A percentile compares a stretch with the other conserved stretches of the same genome.
Conservation (phyloP, 1,140 invertebrate species). For the Zaprionus lachaisei region DNA sequence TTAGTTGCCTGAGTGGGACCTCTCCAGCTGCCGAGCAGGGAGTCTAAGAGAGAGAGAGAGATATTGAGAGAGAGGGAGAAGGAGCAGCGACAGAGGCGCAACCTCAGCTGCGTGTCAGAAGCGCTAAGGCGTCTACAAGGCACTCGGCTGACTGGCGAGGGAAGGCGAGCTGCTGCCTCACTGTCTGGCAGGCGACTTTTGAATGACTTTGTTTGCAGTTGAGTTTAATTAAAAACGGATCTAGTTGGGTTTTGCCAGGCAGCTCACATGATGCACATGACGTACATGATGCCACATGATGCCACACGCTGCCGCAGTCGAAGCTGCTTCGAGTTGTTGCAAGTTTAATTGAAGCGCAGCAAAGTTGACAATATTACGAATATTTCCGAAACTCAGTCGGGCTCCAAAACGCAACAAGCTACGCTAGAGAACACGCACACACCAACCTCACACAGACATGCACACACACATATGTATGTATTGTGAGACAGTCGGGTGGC, state of each 20-base stretch:
- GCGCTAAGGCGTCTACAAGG: slow-evolving; percentile 40
- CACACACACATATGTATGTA: not conserved
- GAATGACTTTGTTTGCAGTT: slow-evolving; percentile 79
- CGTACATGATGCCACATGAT: slow-evolving; percentile 34
- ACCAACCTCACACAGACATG: no score
- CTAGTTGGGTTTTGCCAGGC: slow-evolving; percentile 64
- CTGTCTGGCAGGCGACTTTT: slow-evolving; percentile 18
- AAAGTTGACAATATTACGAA: slow-evolving; percentile 45
- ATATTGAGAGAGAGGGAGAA: slow-evolving; percentile 1
- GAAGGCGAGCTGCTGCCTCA: not conserved
- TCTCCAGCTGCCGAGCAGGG: not conserved
- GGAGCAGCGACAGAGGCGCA: slow-evolving; percentile 17
- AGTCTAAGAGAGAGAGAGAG: slow-evolving; percentile 15
- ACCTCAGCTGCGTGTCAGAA: slow-evolving; percentile 65
- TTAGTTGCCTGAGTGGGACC: slow-evolving; percentile 24
- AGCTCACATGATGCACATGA: slow-evolving; percentile 41
- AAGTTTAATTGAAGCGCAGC: slow-evolving; percentile 66
- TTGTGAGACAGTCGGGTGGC: not conserved
- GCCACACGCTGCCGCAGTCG: slow-evolving; percentile 7
- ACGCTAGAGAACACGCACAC: not conserved
- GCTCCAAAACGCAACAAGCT: not conserved
- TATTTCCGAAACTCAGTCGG: not conserved
- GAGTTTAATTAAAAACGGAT: slow-evolving; percentile 84
- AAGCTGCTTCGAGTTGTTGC: slow-evolving; percentile 38
- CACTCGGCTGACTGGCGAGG: slow-evolving; percentile 4